A percentile compares a stretch with the other conserved stretches of the same genome.
These are phyloP conservation scores for Sphyrna mokarran DNA, from an alignment of 2,113 vertebrate genomes.

Conservation along the genomic window DNA sequence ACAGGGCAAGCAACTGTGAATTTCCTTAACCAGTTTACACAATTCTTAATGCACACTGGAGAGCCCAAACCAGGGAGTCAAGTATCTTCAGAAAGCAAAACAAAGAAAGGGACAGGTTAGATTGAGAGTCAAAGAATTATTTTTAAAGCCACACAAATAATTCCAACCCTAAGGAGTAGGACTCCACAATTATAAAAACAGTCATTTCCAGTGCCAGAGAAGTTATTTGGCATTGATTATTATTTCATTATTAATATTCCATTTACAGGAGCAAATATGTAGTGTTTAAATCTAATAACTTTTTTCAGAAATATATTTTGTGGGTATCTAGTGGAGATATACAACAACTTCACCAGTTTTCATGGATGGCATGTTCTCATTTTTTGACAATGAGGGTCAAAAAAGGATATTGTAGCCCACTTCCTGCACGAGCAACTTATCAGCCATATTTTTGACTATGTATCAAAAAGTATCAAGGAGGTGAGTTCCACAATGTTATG, in stretches of 20 bases:
- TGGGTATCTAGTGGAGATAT: not conserved
- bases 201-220: not conserved
- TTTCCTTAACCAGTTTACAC: not conserved
- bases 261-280: not conserved
- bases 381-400: too few species aligned
- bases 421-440: too few species aligned
- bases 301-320: not conserved
- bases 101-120: not conserved
- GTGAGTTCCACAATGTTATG: too few species aligned
- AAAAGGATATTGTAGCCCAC: too few species aligned
- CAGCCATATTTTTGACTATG: too few species aligned
- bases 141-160: not conserved
- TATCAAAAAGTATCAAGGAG: too few species aligned
- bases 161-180: not conserved
- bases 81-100: not conserved
- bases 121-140: not conserved
- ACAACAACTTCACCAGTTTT: not conserved
- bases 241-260: not conserved
- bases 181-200: not conserved
- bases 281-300: not conserved
- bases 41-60: not conserved
- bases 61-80: not conserved
- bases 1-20: not conserved
- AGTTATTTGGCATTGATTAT: not conserved
- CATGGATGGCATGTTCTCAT: too few species aligned